These are phyloP conservation scores for Acanthiza pusilla DNA, from an alignment of 2,797 vertebrate species.

Conservation along the genomic window DNA sequence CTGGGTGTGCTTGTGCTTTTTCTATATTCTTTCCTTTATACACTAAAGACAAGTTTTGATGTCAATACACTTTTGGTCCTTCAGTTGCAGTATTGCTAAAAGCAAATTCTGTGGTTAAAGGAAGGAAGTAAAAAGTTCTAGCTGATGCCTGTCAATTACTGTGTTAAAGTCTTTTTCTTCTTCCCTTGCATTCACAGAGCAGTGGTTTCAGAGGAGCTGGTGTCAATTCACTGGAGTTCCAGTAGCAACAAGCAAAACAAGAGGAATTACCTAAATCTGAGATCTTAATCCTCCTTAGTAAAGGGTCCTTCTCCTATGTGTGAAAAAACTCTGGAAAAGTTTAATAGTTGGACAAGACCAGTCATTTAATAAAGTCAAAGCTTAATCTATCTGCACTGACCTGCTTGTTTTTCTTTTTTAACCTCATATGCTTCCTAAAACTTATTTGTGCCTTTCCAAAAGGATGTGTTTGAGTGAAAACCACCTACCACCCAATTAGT, in stretches of 20 bases:
- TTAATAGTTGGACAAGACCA: background rate
- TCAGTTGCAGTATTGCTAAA: background rate
- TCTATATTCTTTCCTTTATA: background rate
- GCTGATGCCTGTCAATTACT: background rate
- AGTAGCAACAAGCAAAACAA: background rate
- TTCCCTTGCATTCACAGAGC: background rate
- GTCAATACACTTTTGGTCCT: background rate
- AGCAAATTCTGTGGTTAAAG: background rate
- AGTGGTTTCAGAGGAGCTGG: background rate
- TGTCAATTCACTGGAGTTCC: background rate
- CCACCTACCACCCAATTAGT: background rate
- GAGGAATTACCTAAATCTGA: background rate
- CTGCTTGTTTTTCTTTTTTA: background rate
- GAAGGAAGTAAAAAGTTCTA: background rate
- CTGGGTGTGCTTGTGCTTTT: background rate
- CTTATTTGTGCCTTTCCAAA: background rate
- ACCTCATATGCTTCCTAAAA: background rate
- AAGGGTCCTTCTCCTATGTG: background rate
- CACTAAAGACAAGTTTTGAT: background rate
- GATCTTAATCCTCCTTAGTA: background rate
- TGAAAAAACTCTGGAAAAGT: background rate
- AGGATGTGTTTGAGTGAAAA: background rate
- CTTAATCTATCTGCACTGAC: background rate
- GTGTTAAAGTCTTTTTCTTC: background rate
- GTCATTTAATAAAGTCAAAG: background rate